Evolutionary conservation across 37 sponge, comb jelly and placozoan species (phyloP), one percentile per base, ranked within the genome.

Genomic region (Theonella swinhoei): DNA sequence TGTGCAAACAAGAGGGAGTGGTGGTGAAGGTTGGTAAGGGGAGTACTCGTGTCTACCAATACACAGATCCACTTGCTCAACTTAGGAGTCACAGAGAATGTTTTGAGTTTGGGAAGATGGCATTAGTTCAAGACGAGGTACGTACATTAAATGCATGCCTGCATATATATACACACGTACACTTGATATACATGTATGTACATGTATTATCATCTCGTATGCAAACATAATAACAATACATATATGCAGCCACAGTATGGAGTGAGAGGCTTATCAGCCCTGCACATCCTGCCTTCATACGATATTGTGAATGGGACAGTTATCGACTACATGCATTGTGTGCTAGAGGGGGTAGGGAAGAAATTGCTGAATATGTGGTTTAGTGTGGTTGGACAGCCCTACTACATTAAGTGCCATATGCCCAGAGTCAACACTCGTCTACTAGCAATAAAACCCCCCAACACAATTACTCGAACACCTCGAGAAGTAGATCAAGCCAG

Each of bases 271-370:
- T 76, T 63, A 36, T 64, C 75, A 14, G 41, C 62, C 41, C 67
- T 83, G 22, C 19, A 22, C 5, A 73, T 36, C 0, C 17, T 83
- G 14, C 76, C 83, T 35, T n/a, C 41, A n/a, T 83, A 60, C 74
- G 75, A 83, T 30, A 59, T 83, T 0, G 59, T 83, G 28, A 19
- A 64, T 29, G 83, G 83, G 32, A 83, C 43, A 54, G 9, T 67
- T 7, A 61, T 83, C 3, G 83, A 83, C 43, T 83, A 83, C 64
- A 83, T 83, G 83, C 83, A 83, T 39, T 73, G 75, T 60, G 76
- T 73, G 8, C 42, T 83, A 42, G 22, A 72, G 39, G 83, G 83
- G 9, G 75, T 83, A n/a, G 71, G 65, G 26, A 40, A 74, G 36
- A 59, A 62, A 38, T n/a, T 83, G 29, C 22, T 83, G 0, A 73